Percentiles rank a stretch among this genome's conserved stretches.
Conservation (phyloP, 1,140 invertebrate genomes). For the Bombus consobrinus region DNA sequence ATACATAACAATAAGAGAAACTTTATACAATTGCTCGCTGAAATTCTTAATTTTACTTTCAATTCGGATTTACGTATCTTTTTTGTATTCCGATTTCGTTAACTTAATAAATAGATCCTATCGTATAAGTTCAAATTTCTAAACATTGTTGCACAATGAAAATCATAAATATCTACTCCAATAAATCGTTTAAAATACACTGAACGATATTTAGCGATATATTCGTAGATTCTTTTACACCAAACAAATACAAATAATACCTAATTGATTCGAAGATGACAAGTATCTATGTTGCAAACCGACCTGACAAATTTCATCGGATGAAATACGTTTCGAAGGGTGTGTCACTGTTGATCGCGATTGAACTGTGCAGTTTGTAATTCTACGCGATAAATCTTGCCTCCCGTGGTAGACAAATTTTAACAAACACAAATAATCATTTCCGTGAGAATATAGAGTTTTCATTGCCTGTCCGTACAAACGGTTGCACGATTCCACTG, state of each 20-base stretch:
- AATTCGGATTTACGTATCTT: too few species aligned
- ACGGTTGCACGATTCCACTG: background rate
- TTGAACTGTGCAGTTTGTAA: background rate
- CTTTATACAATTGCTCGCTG: background rate
- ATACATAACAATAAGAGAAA: background rate
- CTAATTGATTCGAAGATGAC: background rate
- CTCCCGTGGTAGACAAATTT: background rate
- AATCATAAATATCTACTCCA: too few species aligned
- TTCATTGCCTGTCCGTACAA: background rate
- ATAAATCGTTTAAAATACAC: background rate
- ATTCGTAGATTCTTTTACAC: background rate
- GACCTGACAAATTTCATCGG: background rate
- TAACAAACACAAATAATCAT: background rate
- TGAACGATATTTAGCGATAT: background rate
- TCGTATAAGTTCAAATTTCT: too few species aligned
- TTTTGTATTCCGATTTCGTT: too few species aligned
- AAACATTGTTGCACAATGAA: too few species aligned
- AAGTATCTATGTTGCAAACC: background rate
- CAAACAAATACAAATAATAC: background rate
- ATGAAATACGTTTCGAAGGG: background rate
- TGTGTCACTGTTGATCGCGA: constrained; percentile 15
- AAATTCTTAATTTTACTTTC: background rate
- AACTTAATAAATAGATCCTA: too few species aligned
- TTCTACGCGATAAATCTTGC: constrained; percentile 6
- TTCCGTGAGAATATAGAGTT: background rate